Evolutionary conservation across 2,113 vertebrate species (phyloP), one percentile per base, ranked within the genome.

Genomic region (Ictalurus punctatus): DNA sequence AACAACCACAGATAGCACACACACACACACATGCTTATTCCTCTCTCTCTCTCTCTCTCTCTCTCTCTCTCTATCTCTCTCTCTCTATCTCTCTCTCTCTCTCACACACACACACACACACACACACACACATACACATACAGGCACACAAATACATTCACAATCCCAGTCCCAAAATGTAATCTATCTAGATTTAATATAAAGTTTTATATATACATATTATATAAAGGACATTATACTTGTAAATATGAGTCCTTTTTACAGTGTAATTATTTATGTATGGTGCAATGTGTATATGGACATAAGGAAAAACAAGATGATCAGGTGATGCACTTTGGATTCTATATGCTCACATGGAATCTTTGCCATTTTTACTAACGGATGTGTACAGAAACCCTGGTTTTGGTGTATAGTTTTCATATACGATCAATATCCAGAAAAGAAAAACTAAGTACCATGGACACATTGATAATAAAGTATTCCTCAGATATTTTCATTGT

Each of bases 181-280:
- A 97, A 97, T 97, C 96, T 97, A 97, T 96, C 97, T 97, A 99
- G 97, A 99, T 99, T 99, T 99, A 99, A 99, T 99, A 99, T 99
- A 99, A 99, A 97, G 95, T 97, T 98, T 97, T 98, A 97, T 98
- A 98, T 98, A 95, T 95, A 94, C 91, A 86, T 92, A 97, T 97
- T 97, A 97, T 97, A 97, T 97, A 96, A 98, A 95, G 97, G 98
- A 98, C 98, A 98, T 98, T 98, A 97, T 97, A 99, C 97, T 96
- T 99, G 98, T 99, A 99, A 98, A 99, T 99, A 94, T 97, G 96
- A 99, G 97, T 99, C 97, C 97, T 99, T 99, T 98, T 99, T 99
- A 98, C 97, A 97, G 96, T 97, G 97, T 98, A 97, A 98, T 98
- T 99, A 99, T 99, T 99, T 99, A 99, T 99, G 97, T 99, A 98